Percentiles rank a stretch among this genome's conserved stretches.
Evolutionary conservation across 1,140 invertebrate genomes (phyloP).

Genomic region (Tribolium madens): DNA sequence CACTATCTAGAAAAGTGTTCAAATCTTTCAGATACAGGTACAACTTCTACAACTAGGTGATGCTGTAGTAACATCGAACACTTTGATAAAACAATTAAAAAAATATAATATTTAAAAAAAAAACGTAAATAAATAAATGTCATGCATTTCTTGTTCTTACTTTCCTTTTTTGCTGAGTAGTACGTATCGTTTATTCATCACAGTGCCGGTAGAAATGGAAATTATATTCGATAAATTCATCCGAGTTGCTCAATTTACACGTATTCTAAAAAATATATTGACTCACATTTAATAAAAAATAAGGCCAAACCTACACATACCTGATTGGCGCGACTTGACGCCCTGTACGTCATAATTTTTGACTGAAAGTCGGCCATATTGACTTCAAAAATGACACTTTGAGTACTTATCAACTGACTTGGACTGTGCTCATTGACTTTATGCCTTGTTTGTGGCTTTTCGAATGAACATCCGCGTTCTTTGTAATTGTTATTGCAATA

Average conservation of each 20-base stretch:
- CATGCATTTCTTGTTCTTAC: slow-evolving; percentile 39
- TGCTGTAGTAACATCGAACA: slow-evolving; percentile 34
- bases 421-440: slow-evolving; percentile 62
- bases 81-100: slow-evolving; percentile 39
- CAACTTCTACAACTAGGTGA: slow-evolving; percentile 34
- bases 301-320: slow-evolving; percentile 43
- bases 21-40: slow-evolving; percentile 39
- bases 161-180: slow-evolving; percentile 7
- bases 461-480: slow-evolving; percentile 58
- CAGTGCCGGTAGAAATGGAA: slow-evolving; percentile 73
- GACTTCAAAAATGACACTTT: slow-evolving; percentile 61
- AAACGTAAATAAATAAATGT: slow-evolving; percentile 40
- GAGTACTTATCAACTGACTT: slow-evolving; percentile 54
- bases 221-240: slow-evolving; percentile 72
- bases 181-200: slow-evolving; percentile 66
- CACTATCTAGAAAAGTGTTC: slow-evolving; percentile 30
- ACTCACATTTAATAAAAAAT: no score
- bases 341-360: slow-evolving; percentile 63
- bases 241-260: slow-evolving; percentile 66
- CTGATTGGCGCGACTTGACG: slow-evolving; percentile 58
- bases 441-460: slow-evolving; percentile 53
- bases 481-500: slow-evolving; percentile 60
- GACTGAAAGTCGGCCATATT: slow-evolving; percentile 61
- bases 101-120: slow-evolving; percentile 42
- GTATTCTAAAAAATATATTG: no score